Base-by-base conservation (phyloP, 2,113 vertebrate genomes). In the Prolemur simus region DNA sequence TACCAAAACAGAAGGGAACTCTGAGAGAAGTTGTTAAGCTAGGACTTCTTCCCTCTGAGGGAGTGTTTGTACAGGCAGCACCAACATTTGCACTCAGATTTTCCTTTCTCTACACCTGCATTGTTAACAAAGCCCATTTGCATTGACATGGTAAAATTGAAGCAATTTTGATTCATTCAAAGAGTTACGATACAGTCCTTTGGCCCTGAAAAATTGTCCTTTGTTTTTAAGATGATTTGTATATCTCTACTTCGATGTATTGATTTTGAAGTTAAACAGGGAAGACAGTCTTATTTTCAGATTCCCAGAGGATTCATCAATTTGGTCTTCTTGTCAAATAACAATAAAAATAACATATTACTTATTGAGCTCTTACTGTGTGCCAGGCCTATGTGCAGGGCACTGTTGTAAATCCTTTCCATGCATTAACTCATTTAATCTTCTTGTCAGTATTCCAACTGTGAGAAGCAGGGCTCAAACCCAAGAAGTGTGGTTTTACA, bases 221-320 rank as follows among this genome's bases (percentile, higher is more conserved):
- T 86, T 63, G 32, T 23, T 94, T 92, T 77, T 81, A 29, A 85
- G 23, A 52, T 3, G 27, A 47, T 82, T 77, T 49, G 3, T 78
- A 39, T 93, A 34, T 78, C 27, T 93, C n/a, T 83, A 54, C 32
- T 45, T 60, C 37, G 21, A 86, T 69, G 0, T 49, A 52, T 69
- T 94, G 39, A 89, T 74, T 95, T 96, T 78, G 12, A 23, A 89
- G 15, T 29, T 86, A 11, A 88, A 94, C 49, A 89, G 42, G 83
- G 86, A 95, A 88, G 45, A 56, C 34, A 56, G 76, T 91, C 37
- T 89, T 83, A 87, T 91, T 97, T 95, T 39, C 39, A 91, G 25
- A 83, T 71, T 74, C 37, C 47, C 71, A 83, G 32, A 94, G 32
- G 42, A 91, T 73, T 91, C 10, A 47, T 94, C 56, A 94, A 34